Percentiles rank a stretch among this genome's conserved stretches.
Conservation (phyloP, 2,113 vertebrate species). For the Motacilla tschutschensis region DNA sequence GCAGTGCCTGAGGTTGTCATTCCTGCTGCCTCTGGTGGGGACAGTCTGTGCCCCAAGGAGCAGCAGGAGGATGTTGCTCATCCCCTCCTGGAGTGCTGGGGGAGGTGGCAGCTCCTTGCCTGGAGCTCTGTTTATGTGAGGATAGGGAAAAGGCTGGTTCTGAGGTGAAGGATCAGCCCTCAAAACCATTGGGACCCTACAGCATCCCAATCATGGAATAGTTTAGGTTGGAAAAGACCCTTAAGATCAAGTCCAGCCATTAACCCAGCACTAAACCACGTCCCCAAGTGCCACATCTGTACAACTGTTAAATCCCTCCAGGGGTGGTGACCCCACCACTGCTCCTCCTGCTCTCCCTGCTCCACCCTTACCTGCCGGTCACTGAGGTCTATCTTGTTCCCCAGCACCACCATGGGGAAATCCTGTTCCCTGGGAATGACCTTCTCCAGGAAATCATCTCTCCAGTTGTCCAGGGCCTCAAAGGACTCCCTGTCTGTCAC, state of each 20-base stretch:
- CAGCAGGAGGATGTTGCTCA: rapidly evolving
- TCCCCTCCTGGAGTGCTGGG: background rate
- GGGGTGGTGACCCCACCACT: background rate
- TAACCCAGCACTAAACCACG: background rate
- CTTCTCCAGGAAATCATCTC: slow-evolving; percentile 76
- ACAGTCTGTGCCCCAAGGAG: background rate
- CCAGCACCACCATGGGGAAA: slow-evolving; percentile 80
- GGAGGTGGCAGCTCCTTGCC: background rate
- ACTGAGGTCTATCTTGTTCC: slow-evolving; percentile 79
- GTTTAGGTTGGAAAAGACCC: background rate
- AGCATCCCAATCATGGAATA: background rate
- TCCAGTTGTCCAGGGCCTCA: slow-evolving; percentile 73
- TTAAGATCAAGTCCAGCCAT: background rate
- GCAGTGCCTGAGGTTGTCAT: background rate
- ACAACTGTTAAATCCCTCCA: background rate
- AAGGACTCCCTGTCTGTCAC: slow-evolving; percentile 80
- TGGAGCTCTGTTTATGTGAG: background rate
- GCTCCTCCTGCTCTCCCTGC: rapidly evolving
- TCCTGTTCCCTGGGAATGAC: slow-evolving; percentile 56
- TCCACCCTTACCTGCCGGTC: slow-evolving; percentile 72
- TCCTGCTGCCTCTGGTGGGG: background rate
- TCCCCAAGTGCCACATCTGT: background rate
- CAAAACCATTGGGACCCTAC: rapidly evolving
- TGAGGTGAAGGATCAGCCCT: background rate
- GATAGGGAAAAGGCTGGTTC: rapidly evolving